These are phyloP conservation scores for Yasuhikotakia modesta DNA, from an alignment of 2,797 vertebrate species.

Conservation along the genomic window DNA sequence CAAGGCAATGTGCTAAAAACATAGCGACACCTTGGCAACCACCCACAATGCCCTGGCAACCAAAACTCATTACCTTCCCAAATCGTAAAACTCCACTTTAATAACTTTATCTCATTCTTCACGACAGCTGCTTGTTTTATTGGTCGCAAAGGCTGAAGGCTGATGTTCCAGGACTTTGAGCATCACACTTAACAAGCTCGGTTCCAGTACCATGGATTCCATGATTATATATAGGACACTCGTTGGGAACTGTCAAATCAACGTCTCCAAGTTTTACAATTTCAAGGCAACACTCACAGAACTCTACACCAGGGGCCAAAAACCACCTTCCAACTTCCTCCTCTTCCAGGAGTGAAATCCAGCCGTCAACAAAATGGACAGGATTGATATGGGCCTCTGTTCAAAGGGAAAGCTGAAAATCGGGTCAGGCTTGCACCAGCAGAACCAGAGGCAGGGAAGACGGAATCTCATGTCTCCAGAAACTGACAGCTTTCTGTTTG, in stretches of 20 bases:
- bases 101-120: conserved; percentile 23
- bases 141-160: conserved; percentile 14
- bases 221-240: conserved; percentile 31
- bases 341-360: conserved; percentile 36
- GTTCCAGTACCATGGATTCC: background rate
- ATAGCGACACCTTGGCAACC: background rate
- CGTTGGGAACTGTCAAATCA: conserved; percentile 23
- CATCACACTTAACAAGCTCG: conserved; percentile 21
- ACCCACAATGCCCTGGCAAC: no score
- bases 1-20: background rate
- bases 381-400: conserved; percentile 39
- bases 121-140: conserved; percentile 23
- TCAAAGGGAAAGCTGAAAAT: conserved; percentile 34
- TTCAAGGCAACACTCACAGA: conserved; percentile 1
- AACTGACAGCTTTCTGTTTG: conserved; percentile 22
- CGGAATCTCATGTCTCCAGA: background rate
- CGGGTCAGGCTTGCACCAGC: conserved; percentile 37
- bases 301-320: conserved; percentile 5
- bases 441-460: conserved; percentile 31
- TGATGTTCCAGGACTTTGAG: conserved; percentile 1
- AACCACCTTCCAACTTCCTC: background rate
- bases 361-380: conserved; percentile 17
- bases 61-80: background rate
- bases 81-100: conserved; percentile 17
- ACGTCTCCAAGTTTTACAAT: conserved; percentile 1